Conservation (phyloP, 2,113 vertebrate genomes). For the Hassar affinis region DNA sequence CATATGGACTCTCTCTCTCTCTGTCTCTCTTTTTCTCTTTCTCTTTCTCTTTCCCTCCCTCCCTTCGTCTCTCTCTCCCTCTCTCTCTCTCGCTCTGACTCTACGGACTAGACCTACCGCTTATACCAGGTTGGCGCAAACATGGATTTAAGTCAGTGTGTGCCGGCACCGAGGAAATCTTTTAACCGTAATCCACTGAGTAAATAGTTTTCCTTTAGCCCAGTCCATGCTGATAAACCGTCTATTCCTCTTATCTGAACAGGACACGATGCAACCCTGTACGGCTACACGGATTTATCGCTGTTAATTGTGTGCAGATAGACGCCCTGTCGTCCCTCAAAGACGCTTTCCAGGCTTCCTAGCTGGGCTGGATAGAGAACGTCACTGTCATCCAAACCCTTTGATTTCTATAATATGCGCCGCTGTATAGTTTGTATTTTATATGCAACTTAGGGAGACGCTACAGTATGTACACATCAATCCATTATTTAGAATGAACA, state of each 20-base stretch:
- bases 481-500: not conserved
- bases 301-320: slow-evolving; percentile 68
- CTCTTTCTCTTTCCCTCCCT: slow-evolving; percentile 28
- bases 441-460: not conserved
- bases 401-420: slow-evolving; percentile 32
- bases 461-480: not conserved
- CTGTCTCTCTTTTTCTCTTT: slow-evolving; percentile 37
- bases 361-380: slow-evolving; percentile 40
- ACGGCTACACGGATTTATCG: slow-evolving; percentile 56
- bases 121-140: slow-evolving; percentile 55
- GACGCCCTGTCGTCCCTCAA: slow-evolving; percentile 63
- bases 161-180: slow-evolving; percentile 42
- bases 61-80: not conserved
- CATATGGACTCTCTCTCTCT: not conserved
- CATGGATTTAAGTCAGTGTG: slow-evolving; percentile 50
- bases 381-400: slow-evolving; percentile 48
- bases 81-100: no score
- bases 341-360: slow-evolving; percentile 37
- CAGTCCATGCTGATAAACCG: slow-evolving; percentile 61
- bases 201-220: slow-evolving; percentile 64
- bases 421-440: not conserved
- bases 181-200: slow-evolving; percentile 62
- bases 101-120: slow-evolving; percentile 42
- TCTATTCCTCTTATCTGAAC: slow-evolving; percentile 60
- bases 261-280: slow-evolving; percentile 55